Conservation (phyloP, 2,888 invertebrate genomes). For the Agonopterix subpropinquella region DNA sequence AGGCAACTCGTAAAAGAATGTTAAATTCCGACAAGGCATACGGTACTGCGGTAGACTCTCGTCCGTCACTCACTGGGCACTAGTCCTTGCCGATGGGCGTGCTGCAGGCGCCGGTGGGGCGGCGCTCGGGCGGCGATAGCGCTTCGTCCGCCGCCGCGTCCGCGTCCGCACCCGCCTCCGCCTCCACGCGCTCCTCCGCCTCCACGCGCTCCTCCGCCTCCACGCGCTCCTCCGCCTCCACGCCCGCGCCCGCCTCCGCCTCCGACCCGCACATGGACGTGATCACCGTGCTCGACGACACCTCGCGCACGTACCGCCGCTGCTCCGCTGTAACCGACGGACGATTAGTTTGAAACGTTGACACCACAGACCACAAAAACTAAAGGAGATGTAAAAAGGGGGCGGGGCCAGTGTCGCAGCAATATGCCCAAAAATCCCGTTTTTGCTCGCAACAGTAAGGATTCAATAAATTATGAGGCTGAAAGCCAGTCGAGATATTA, state of each 20-base stretch:
- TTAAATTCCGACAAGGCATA: not conserved
- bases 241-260: conserved; percentile 10
- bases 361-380: too few species aligned
- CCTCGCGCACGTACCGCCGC: conserved; percentile 64
- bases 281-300: conserved; percentile 57
- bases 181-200: conserved; percentile 8
- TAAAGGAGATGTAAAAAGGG: too few species aligned
- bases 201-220: conserved; percentile 5
- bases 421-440: too few species aligned
- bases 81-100: conserved; percentile 47
- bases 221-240: conserved; percentile 11
- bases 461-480: too few species aligned
- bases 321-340: conserved; percentile 52
- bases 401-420: too few species aligned
- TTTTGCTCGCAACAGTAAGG: too few species aligned
- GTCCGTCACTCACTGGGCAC: conserved; percentile 17
- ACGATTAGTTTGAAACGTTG: not conserved
- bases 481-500: too few species aligned
- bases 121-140: conserved; percentile 9
- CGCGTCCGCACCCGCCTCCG: conserved; percentile 10
- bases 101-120: conserved; percentile 48
- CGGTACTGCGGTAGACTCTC: conserved; percentile 20
- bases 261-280: conserved; percentile 39
- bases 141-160: conserved; percentile 7
- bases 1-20: not conserved